phyloP scores from a whole-genome alignment of 2,888 invertebrate species.

The Campoplex capitator region DNA sequence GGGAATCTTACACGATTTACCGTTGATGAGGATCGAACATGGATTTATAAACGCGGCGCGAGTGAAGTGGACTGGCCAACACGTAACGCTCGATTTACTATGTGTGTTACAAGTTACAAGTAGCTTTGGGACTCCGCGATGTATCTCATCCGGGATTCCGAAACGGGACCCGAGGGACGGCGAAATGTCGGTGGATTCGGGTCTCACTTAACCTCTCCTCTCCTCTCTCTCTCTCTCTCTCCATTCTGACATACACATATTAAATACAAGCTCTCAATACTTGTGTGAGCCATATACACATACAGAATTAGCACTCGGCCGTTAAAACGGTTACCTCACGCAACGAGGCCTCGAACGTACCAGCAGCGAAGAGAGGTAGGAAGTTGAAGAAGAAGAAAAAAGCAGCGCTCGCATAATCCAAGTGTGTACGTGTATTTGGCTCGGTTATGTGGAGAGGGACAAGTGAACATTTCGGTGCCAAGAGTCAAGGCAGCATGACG shows the following conservation, averaged over 20 bases:
- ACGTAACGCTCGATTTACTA: conserved; percentile 57
- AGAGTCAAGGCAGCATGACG: conserved; percentile 48
- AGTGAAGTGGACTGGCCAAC: conserved; percentile 2
- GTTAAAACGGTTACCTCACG: conserved; percentile 71
- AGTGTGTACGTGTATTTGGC: conserved; percentile 25
- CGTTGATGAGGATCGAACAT: conserved; percentile 58
- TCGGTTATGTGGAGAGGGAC: background rate
- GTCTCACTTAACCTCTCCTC: conserved; percentile 18
- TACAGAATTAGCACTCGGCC: conserved; percentile 55
- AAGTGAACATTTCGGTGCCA: conserved; percentile 42
- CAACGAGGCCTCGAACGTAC: conserved; percentile 43
- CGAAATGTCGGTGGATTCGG: conserved; percentile 24
- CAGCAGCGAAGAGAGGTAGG: conserved; percentile 11
- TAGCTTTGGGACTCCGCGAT: conserved; percentile 15
- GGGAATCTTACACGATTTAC: conserved; percentile 51
- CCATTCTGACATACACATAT: background rate
- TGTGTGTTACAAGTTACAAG: conserved; percentile 48
- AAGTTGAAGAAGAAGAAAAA: conserved; percentile 24
- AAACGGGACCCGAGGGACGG: conserved; percentile 59
- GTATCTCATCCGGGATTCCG: conserved; percentile 59
- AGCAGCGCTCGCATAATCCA: conserved; percentile 47
- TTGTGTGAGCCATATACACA: conserved; percentile 14
- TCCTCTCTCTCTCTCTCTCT: background rate
- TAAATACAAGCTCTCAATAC: conserved; percentile 23
- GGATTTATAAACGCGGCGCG: conserved; percentile 39